Base-by-base conservation (phyloP, 2,113 vertebrate genomes). In the Anoura caudifer region DNA sequence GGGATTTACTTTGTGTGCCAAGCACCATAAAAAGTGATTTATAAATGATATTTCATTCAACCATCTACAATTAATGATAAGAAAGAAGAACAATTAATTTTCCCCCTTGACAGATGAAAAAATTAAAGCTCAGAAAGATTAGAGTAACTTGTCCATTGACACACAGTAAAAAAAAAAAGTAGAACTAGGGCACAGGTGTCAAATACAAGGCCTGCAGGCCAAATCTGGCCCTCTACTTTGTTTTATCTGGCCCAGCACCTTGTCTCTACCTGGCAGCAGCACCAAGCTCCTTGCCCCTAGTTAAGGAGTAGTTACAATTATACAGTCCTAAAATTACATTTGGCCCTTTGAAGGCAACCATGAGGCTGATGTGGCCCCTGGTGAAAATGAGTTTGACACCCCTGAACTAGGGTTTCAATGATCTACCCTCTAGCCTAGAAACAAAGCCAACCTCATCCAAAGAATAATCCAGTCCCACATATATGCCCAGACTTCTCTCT, bases 1-100 rank as follows among this genome's bases (percentile, higher is more conserved):
- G 22, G 61, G 36, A 65, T 36, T 94, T 92, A 84, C 19, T 59
- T 92, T 63, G 26, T 86, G 75, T 95, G 41, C 36, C 43, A 95
- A 94, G 75, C 9, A 92, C 36, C 38, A 67, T 67, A 80, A 93
- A 95, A 92, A 91, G 10, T 86, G 36, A 89, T 95, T 91, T 93
- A 82, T 89, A 95, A 67, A 93, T 26, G 22, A 79, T 28, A 47
- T 82, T n/a, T 93, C 45, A 73, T 75, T 82, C 86, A 79, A 52
- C 14, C 14, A n/a, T 52, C 19, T 83, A 73, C 59, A 95, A 52
- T 95, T 89, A 91, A 79, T 95, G 38, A 33, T 82, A 61, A 91
- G 52, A 87, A 87, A 80, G 33, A 28, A 14, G 41, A 43, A 69
- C 22, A 77, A 59, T 61, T 90, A 73, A 91, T 96, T 94, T 95